Evolutionary conservation across 1,140 invertebrate genomes (phyloP).

Genomic region (Drosophila mauritiana): DNA sequence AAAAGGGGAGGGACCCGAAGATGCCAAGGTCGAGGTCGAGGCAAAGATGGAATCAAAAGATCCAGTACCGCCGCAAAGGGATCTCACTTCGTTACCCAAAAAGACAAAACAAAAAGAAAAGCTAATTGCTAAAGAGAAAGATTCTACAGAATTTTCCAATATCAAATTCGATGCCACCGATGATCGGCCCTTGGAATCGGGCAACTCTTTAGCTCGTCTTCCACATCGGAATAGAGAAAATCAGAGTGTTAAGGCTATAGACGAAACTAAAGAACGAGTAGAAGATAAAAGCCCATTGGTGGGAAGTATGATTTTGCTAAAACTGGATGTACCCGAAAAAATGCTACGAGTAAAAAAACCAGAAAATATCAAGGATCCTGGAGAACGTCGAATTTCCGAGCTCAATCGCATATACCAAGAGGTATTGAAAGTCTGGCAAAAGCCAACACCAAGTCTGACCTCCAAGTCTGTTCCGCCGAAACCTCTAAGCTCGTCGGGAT

Average conservation of each 20-base stretch:
- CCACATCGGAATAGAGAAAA: not conserved
- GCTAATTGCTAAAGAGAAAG: not conserved
- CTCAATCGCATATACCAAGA: constrained; percentile 48
- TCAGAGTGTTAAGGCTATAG: not conserved
- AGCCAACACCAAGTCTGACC: not conserved
- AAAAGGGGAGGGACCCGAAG: constrained; percentile 1
- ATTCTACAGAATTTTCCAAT: not conserved
- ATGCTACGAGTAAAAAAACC: not conserved
- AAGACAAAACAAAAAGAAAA: not conserved
- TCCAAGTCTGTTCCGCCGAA: not conserved
- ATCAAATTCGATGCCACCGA: constrained; percentile 14
- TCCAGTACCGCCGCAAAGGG: not conserved
- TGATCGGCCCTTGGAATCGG: not conserved
- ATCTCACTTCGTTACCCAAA: not conserved
- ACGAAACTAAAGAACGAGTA: not conserved
- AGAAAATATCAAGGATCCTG: not conserved
- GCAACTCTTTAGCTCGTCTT: not conserved
- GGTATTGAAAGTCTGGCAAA: constrained; percentile 24
- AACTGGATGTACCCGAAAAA: constrained; percentile 11
- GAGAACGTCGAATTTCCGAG: constrained; percentile 14
- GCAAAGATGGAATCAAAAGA: not conserved
- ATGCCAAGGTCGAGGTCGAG: not conserved
- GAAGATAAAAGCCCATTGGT: not conserved
- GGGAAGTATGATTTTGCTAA: constrained; percentile 8
- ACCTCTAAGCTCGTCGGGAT: not conserved